These are phyloP conservation scores for Stenichneumon culpator DNA, from an alignment of 2,888 invertebrate genomes.

Conservation along the genomic window DNA sequence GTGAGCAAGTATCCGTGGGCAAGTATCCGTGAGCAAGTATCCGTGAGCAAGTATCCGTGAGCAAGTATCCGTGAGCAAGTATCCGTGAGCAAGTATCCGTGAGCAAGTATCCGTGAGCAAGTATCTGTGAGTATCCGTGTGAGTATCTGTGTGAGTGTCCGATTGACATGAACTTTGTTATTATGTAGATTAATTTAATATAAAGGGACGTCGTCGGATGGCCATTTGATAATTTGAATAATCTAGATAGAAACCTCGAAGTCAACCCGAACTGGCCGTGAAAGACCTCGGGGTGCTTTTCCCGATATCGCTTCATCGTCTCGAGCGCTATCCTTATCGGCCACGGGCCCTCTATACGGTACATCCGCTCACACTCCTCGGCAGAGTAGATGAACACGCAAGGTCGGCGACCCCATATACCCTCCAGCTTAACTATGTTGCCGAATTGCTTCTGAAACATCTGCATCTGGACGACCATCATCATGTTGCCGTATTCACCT, in stretches of 20 bases:
- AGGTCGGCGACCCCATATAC: constrained; percentile 76
- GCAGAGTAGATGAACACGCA: constrained; percentile 76
- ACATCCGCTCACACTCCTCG: constrained; percentile 80
- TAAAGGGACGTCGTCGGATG: no score
- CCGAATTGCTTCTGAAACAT: constrained; percentile 82
- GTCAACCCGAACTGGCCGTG: constrained; percentile 76
- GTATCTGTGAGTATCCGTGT: no score
- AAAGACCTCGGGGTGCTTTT: constrained; percentile 83
- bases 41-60: no score
- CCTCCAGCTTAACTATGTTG: constrained; percentile 84
- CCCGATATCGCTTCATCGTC: constrained; percentile 83
- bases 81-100: no score
- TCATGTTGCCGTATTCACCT: constrained; percentile 75
- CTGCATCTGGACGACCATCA: constrained; percentile 67
- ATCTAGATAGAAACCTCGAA: constrained; percentile 73
- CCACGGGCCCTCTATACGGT: constrained; percentile 85
- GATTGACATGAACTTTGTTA: no score
- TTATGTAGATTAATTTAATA: no score
- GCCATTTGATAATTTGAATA: constrained; percentile 20
- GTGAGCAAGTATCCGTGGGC: no score
- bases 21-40: no score
- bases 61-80: no score
- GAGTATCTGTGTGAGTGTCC: no score
- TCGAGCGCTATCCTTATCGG: constrained; percentile 84
- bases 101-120: no score